Base-by-base conservation (phyloP, 2,888 invertebrate species). In the Megamerina dolium region DNA sequence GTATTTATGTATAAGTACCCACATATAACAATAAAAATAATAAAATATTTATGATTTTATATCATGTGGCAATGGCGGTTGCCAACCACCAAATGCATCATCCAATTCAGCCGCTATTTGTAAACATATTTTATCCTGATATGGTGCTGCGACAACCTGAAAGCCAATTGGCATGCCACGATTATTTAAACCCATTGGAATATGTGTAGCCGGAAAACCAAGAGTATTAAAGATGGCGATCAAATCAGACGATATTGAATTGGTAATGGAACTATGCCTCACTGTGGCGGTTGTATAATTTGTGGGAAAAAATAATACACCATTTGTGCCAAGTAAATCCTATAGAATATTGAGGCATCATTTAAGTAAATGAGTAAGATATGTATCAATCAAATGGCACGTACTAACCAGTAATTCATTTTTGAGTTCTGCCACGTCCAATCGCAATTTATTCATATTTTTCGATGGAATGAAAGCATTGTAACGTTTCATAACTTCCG, bases 41-140 rank as follows among this genome's bases (percentile, higher is more conserved):
- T n/a, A n/a, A n/a, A n/a, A n/a, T n/a, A n/a, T n/a, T n/a, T n/a
- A n/a, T n/a, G n/a, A n/a, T n/a, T n/a, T n/a, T n/a, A n/a, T n/a
- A n/a, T n/a, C n/a, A n/a, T n/a, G n/a, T n/a, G n/a, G n/a, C n/a
- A n/a, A n/a, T 10, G 83, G 80, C 9, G 80, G 77, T 26, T 74
- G 65, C 92, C 92, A 92, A 1, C 92, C 93, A 2, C 89, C 89
- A 66, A 90, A 89, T 9, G 76, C 80, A 29, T 73, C 73, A 61
- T 91, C 89, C 31, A 94, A 65, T 57, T 87, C 83, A 50, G 74
- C 73, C 2, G 93, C 93, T 4, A 91, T 82, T 1, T 86, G 84
- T 17, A 94, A 66, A 48, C 88, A 87, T 8, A 91, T 68, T 43
- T 83, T 76, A 67, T 94, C 94, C 61, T 85, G 82, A 64, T 83